A percentile compares a stretch with the other conserved stretches of the same genome.
These are phyloP conservation scores for Diplazon laetatorius DNA, from an alignment of 2,888 invertebrate species.

Conservation along the genomic window DNA sequence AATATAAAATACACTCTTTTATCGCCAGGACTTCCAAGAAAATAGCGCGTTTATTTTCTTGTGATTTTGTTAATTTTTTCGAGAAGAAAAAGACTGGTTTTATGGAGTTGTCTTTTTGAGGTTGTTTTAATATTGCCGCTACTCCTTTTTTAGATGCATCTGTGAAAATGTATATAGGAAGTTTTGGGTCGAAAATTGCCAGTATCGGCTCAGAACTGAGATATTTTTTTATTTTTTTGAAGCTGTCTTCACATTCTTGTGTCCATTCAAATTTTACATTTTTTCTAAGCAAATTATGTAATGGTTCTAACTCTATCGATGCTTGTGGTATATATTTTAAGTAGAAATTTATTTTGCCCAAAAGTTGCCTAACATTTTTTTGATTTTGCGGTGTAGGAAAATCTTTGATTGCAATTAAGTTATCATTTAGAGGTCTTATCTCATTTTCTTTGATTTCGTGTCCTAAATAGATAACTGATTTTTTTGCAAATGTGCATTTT, in stretches of 20 bases:
- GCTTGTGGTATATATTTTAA: slow-evolving; percentile 46
- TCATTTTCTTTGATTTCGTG: slow-evolving; percentile 37
- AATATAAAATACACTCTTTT: slow-evolving; percentile 33
- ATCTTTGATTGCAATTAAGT: slow-evolving; percentile 45
- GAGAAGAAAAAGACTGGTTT: slow-evolving; percentile 60
- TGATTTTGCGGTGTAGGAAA: slow-evolving; percentile 20
- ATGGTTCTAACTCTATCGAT: slow-evolving; percentile 41
- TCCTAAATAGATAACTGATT: slow-evolving; percentile 33
- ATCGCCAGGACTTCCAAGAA: slow-evolving; percentile 30
- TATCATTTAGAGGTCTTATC: slow-evolving; percentile 56
- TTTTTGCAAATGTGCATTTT: slow-evolving; percentile 39
- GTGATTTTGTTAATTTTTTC: slow-evolving; percentile 50
- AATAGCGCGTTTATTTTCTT: slow-evolving; percentile 48
- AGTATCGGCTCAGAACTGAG: slow-evolving; percentile 45
- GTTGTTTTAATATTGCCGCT: slow-evolving; percentile 36
- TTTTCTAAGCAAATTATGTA: slow-evolving; percentile 55
- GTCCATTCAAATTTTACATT: slow-evolving; percentile 49
- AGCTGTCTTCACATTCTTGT: slow-evolving; percentile 47
- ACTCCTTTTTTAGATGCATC: slow-evolving; percentile 56
- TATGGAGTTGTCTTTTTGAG: slow-evolving; percentile 37
- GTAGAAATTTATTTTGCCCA: slow-evolving; percentile 57
- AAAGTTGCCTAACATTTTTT: slow-evolving; percentile 39
- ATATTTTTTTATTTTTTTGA: slow-evolving; percentile 53
- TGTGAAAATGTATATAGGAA: slow-evolving; percentile 57
- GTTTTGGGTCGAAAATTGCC: slow-evolving; percentile 54